Base-by-base conservation (phyloP, 2,888 invertebrate genomes). In the Notocelia uddmanniana region DNA sequence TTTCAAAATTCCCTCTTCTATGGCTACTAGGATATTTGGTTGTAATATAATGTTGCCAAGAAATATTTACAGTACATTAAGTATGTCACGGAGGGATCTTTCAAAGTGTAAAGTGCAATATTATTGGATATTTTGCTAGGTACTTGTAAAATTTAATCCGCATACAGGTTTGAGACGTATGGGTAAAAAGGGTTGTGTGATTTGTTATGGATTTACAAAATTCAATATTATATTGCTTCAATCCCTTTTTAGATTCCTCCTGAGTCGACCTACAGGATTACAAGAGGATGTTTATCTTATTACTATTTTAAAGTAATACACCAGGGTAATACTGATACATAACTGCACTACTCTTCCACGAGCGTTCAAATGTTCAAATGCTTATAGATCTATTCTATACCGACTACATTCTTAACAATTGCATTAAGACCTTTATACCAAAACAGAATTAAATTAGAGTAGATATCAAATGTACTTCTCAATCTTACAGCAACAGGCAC, bases 181-280 rank as follows among this genome's bases (percentile, higher is more conserved):
- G 90, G 90, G 89, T 92, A 91, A 87, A 82, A 89, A 89, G 88
- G 90, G 93, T 93, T 94, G 92, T 93, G 92, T 89, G 85, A 88
- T 87, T 89, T 88, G 89, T 87, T 91, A 91, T 86, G 85, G 85
- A 84, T 93, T 89, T 91, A 90, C 87, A 88, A 87, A 85, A 87
- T 83, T 83, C 83, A 83, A 83, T 82, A 79, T 80, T 79, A 81
- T 85, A 86, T 83, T 85, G 85, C 85, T 88, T 86, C 78, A 80
- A 80, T 81, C 82, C 85, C 82, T 78, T 83, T n/a, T 74, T 81
- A 84, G 77, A 77, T 82, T 82, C 81, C 81, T 62, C 52, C 75
- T 81, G 80, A 71, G 71, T 71, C 74, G 74, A 77, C 76, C 74
- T 75, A 75, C 77, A 78, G 81, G 80, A 82, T 75, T 79, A 77